These are phyloP conservation scores for Chouioia cunea DNA, from an alignment of 2,888 invertebrate species.

Conservation along the genomic window DNA sequence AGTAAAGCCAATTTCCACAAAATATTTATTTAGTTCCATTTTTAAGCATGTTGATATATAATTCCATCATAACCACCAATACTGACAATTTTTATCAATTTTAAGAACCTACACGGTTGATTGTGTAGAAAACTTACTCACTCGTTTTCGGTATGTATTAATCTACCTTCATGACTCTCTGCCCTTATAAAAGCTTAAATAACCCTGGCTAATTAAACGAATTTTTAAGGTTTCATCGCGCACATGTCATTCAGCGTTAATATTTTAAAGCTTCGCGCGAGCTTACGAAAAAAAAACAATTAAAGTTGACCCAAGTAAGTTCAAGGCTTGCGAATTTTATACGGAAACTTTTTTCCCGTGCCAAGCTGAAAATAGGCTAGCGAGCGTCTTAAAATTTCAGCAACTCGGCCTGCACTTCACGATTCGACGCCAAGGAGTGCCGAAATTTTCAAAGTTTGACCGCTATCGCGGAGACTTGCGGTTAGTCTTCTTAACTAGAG, in stretches of 20 bases:
- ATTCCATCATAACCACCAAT: too few species aligned
- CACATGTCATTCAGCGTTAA: constrained; percentile 23
- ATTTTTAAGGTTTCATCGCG: constrained; percentile 2
- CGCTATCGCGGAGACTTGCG: constrained; percentile 4
- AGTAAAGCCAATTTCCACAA: too few species aligned
- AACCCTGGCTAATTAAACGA: constrained; percentile 28
- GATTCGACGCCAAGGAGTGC: constrained; percentile 31
- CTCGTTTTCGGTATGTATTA: not conserved
- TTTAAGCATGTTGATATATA: too few species aligned
- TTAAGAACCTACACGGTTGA: too few species aligned
- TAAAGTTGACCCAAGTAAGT: constrained; percentile 31
- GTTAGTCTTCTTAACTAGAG: constrained; percentile 1
- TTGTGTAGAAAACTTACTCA: too few species aligned
- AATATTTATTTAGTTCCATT: too few species aligned
- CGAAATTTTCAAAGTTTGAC: constrained; percentile 21
- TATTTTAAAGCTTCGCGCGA: constrained; percentile 10
- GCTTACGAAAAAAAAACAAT: constrained; percentile 26
- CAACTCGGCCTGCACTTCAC: constrained; percentile 21
- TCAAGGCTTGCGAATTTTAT: constrained; percentile 32
- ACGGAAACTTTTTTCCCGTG: constrained; percentile 30
- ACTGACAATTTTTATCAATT: too few species aligned
- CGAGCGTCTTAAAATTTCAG: constrained; percentile 38
- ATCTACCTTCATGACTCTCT: constrained; percentile 22
- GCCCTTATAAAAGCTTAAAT: constrained; percentile 13
- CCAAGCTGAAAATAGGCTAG: constrained; percentile 31